Evolutionary conservation across 2,888 invertebrate species (phyloP), one percentile per base, ranked within the genome.

Genomic region (Euproctis similis): DNA sequence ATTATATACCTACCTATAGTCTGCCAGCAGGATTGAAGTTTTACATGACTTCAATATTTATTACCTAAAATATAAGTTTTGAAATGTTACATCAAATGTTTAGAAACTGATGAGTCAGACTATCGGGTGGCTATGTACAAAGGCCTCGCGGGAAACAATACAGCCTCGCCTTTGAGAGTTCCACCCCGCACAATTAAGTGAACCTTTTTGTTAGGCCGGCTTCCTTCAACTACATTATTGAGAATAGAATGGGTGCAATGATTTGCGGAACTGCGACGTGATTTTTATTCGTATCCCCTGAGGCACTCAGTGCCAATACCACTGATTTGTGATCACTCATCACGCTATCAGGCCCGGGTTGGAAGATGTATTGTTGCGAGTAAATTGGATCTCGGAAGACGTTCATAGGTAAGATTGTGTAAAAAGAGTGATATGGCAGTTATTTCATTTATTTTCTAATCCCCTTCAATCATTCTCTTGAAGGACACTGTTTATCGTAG

Each of bases 121-220:
- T 58, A 65, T 66, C 59, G 60, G 57, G 56, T 53, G 62, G 48
- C 53, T 39, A 41, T 49, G 57, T 59, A 77, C 69, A 78, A 78
- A 71, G 65, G 71, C 64, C 63, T 59, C 59, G 57, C 55, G 69
- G 74, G 74, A 80, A 81, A 82, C 82, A 82, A 82, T 71, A 56
- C 53, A 50, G 50, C 41, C 31, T 62, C 61, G 65, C 73, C 74
- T 75, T 75, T 77, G 73, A 54, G 58, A 63, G 53, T 65, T 69
- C 70, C 69, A 76, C 78, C 71, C 54, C 59, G 60, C 54, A 72
- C 81, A 81, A 84, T 84, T 84, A 81, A 77, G 74, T 70, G 74
- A 69, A 63, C 67, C 76, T 84, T 81, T 84, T 76, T 80, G 78
- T 72, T 69, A 59, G 55, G 48, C 56, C 50, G 66, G 66, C 59